Evolutionary conservation across 53 echinoderm and acorn worm genomes (phyloP), one percentile per base, ranked within the genome.

Genomic region (Mesocentrotus franciscanus): DNA sequence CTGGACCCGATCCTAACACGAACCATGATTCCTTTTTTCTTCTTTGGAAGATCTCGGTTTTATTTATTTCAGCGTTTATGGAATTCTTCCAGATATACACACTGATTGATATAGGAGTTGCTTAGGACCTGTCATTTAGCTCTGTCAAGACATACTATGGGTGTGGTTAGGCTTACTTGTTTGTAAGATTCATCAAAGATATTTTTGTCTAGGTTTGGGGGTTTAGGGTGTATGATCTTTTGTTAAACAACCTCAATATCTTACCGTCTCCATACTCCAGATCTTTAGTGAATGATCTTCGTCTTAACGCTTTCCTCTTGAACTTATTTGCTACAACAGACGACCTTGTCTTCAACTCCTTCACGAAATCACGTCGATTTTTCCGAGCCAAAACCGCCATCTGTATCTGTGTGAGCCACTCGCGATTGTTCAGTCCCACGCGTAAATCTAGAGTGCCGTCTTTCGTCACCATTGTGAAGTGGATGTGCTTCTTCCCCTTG

Each of bases 341-440:
- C 61, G 98, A 98, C 57, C 97, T 95, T 6, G 96, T 96, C 90
- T 97, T 98, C 56, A 98, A 71, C 93, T 98, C 98, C 79, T 95
- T 92, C 90, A 97, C 97, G 94, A 98, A 98, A 60, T 97, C 97
- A 60, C 96, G 78, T 18, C 97, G 92, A 35, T 95, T 97, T 55
- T 95, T 97, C 11, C 97, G 90, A 33, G 96, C 97, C n/a, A 97
- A 95, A 30, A 98, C 98, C 11, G 98, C 98, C 68, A 98, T 95
- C 95, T 98, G 97, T 26, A 98, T 98, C 94, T 98, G 97, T 8
- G 96, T 98, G 87, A 98, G 93, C 98, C 98, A 98, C 74, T 98
- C 98, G n/a, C 97, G 74, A 62, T 98, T 95, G 42, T 95, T 96
- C n/a, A 96, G 95, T 33, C 92, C 89, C 11, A 97, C 97, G 10